These are phyloP conservation scores for Erethizon dorsatum DNA, from an alignment of 2,797 vertebrate species.

Conservation along the genomic window DNA sequence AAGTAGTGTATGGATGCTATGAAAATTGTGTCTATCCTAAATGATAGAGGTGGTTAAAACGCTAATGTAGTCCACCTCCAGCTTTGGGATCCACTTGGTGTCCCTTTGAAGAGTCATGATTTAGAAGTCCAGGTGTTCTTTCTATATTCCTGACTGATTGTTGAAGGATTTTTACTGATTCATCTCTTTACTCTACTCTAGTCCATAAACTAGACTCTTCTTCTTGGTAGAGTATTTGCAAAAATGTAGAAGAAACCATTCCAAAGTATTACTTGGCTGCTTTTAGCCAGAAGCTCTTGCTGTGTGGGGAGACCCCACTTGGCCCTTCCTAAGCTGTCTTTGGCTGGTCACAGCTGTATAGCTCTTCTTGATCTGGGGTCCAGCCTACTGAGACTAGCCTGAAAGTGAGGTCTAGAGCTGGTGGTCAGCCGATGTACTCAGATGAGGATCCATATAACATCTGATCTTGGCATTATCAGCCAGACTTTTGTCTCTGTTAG, in stretches of 20 bases:
- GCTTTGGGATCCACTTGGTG: background rate
- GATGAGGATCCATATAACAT: background rate
- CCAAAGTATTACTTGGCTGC: background rate
- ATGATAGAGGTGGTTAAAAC: background rate
- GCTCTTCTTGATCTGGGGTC: background rate
- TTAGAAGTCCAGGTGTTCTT: background rate
- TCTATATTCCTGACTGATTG: background rate
- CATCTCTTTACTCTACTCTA: background rate
- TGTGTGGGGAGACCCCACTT: background rate
- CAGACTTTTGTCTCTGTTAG: background rate
- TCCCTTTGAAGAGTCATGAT: background rate
- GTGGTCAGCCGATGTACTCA: background rate
- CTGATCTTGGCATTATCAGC: background rate
- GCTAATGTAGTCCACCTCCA: background rate
- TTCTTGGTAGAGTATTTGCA: background rate
- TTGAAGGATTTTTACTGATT: background rate
- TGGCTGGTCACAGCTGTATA: background rate
- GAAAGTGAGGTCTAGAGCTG: background rate
- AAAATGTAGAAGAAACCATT: background rate
- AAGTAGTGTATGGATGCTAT: background rate
- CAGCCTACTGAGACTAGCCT: background rate
- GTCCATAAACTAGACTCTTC: background rate
- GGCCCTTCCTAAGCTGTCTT: background rate
- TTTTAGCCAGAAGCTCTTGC: background rate
- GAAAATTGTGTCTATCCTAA: background rate